Base-by-base conservation (phyloP, 2,113 vertebrate species). In the Pollimyrus isidori region DNA sequence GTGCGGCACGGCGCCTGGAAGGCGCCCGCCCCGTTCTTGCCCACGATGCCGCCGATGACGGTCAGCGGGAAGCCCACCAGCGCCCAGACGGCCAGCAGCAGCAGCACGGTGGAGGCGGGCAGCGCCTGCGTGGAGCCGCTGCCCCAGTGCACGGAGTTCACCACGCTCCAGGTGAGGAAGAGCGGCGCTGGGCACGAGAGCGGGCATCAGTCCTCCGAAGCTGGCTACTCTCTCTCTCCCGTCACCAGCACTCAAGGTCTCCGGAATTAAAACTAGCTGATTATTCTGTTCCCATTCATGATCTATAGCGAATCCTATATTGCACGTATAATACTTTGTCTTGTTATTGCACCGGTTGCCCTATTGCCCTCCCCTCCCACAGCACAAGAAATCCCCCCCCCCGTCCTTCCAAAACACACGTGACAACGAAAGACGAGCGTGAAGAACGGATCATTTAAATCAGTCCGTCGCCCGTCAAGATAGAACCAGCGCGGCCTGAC, bases 1-100 rank as follows among this genome's bases (percentile, higher is more conserved):
- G 97, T 98, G 56, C 97, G 97, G 92, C 97, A 98, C 0, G 97
- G 97, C 0, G 97, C 97, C 87, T 98, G 97, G 89, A 98, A 98
- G 90, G 92, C 91, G 15, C 95, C 97, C 0, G 97, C 97, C 4
- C 96, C 95, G 91, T 98, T 98, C 95, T 98, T 98, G 83, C 97
- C 97, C 19, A 98, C 97, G 46, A 98, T 98, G 85, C 97, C 97
- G 0, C 97, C 97, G 19, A 98, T 98, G 91, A 98, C 96, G 0
- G 97, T 97, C 90, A 98, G 97, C 0, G 97, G 97, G 91, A 98
- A 98, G 92, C 97, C 97, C 82, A 98, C 97, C 90, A 98, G 93
- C 48, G 97, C 94, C 97, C 97, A 98, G 7, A 97, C 96, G 0
- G 96, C 96, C 88, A 98, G 95, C 87, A 98, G 94, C 88, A 98